Percentiles rank a stretch among this genome's conserved stretches.
Conservation (phyloP, 2,888 invertebrate genomes). For the Hypena proboscidalis region DNA sequence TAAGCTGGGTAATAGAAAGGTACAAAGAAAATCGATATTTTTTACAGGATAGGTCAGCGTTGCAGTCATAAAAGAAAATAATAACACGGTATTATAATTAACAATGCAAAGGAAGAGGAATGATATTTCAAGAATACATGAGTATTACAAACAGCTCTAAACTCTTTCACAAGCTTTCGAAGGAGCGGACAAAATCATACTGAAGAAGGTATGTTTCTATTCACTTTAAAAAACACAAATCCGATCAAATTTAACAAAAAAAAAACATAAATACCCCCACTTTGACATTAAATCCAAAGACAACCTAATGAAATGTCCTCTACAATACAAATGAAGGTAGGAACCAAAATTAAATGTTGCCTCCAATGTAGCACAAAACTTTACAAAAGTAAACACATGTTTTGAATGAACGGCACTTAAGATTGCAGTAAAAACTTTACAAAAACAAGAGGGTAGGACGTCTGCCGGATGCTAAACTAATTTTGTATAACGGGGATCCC, state of each 20-base stretch:
- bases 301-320: constrained; percentile 2
- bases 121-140: constrained; percentile 22
- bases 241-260: too few species aligned
- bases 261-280: too few species aligned
- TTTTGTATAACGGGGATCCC: constrained; percentile 53
- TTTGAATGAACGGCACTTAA: constrained; percentile 42
- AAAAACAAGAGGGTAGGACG: constrained; percentile 50
- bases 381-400: constrained; percentile 34
- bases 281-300: too few species aligned
- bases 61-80: constrained; percentile 38
- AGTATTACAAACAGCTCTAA: too few species aligned
- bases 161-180: too few species aligned
- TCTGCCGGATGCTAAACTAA: constrained; percentile 64
- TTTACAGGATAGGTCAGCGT: constrained; percentile 74
- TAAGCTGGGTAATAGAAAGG: constrained; percentile 65
- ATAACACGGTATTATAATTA: constrained; percentile 35
- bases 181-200: too few species aligned
- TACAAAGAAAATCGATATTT: constrained; percentile 68
- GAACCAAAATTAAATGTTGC: constrained; percentile 13
- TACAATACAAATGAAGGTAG: too few species aligned
- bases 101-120: constrained; percentile 13
- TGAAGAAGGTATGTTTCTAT: too few species aligned
- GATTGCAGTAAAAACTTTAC: constrained; percentile 47
- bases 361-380: constrained; percentile 37
- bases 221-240: too few species aligned